A percentile compares a stretch with the other conserved stretches of the same genome.
These are phyloP conservation scores for Nannoperca australis DNA, from an alignment of 2,797 vertebrate species.

Conservation along the genomic window DNA sequence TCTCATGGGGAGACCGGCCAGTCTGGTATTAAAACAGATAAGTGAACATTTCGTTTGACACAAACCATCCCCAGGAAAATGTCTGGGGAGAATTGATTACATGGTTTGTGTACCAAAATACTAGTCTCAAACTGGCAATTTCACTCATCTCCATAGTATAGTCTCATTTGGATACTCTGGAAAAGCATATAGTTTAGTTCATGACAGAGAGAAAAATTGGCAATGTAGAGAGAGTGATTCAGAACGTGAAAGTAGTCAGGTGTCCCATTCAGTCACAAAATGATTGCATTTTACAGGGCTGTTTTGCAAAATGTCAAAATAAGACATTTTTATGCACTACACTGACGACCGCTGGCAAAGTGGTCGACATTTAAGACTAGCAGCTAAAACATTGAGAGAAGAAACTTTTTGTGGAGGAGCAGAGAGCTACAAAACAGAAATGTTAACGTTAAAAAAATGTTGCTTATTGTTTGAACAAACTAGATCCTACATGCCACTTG, in stretches of 20 bases:
- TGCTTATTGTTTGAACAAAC: conserved; percentile 37
- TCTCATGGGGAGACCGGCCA: conserved; percentile 54
- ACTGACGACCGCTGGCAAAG: conserved; percentile 37
- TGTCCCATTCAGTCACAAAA: conserved; percentile 39
- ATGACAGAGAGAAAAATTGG: conserved; percentile 5
- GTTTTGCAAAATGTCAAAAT: conserved; percentile 49
- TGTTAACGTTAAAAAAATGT: not conserved
- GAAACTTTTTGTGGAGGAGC: conserved; percentile 14
- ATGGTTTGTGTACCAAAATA: conserved; percentile 71
- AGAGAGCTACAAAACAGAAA: conserved; percentile 23
- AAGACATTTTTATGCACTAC: conserved; percentile 45
- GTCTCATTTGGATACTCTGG: conserved; percentile 31
- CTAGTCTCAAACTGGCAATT: conserved; percentile 51
- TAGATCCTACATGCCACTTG: conserved; percentile 12
- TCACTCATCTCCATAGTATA: conserved; percentile 55
- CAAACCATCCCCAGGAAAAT: conserved; percentile 63
- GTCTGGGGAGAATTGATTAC: conserved; percentile 72
- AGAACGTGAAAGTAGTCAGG: conserved; percentile 7
- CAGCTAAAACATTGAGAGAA: conserved; percentile 42
- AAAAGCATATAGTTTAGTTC: conserved; percentile 6
- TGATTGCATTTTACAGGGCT: conserved; percentile 34
- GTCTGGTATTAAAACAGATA: conserved; percentile 78
- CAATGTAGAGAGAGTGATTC: conserved; percentile 7
- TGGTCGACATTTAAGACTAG: conserved; percentile 43
- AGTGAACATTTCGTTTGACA: conserved; percentile 74